Percentiles rank a stretch among this genome's conserved stretches.
phyloP scores from a whole-genome alignment of 2,797 vertebrate genomes.

The Sebastes oblongus region DNA sequence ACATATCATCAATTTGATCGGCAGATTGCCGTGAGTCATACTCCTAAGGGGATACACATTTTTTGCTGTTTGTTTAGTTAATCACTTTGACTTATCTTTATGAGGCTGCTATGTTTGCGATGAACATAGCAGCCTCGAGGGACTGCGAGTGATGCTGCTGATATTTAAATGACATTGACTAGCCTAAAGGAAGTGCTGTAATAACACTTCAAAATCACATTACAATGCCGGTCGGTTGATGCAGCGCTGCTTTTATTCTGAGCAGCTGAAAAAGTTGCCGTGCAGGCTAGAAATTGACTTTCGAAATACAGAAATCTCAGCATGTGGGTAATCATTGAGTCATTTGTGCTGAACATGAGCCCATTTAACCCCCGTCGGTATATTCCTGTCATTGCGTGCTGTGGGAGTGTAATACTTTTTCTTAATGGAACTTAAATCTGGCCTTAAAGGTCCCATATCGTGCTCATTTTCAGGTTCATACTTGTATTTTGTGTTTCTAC shows the following conservation, averaged over 20 bases:
- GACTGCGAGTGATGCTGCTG: background rate
- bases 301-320: conserved; percentile 37
- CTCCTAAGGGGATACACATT: background rate
- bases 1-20: background rate
- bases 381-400: conserved; percentile 23
- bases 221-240: background rate
- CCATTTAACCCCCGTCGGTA: conserved; percentile 40
- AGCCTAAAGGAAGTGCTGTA: background rate
- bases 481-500: too few relatives aligned
- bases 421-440: conserved; percentile 23
- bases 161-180: background rate
- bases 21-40: background rate
- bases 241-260: background rate
- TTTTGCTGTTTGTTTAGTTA: background rate
- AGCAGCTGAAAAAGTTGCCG: background rate
- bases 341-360: conserved; percentile 43
- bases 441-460: background rate
- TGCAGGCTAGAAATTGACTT: background rate
- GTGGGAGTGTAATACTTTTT: conserved; percentile 21
- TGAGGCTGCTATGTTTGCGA: background rate
- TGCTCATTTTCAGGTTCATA: too few relatives aligned
- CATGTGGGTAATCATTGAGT: conserved; percentile 47
- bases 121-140: background rate
- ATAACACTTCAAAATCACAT: conserved; percentile 12
- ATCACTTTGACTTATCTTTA: background rate